Conservation (phyloP, 2,797 vertebrate genomes). For the Denticeps clupeoides region DNA sequence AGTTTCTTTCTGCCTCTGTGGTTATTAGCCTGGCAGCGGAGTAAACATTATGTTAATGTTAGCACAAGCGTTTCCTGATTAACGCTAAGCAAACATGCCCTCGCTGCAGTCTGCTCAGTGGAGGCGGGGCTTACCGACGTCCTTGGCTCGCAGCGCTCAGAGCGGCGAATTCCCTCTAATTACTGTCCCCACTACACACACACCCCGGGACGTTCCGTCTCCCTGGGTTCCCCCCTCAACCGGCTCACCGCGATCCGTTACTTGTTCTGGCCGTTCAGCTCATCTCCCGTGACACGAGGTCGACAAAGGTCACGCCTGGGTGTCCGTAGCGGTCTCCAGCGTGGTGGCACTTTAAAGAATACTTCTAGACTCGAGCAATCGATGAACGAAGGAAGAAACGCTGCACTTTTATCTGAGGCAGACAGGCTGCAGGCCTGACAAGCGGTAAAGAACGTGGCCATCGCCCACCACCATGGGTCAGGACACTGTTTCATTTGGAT, state of each 20-base stretch:
- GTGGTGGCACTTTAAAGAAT: no score
- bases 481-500: no score
- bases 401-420: no score
- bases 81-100: constrained; percentile 43
- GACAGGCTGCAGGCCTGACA: no score
- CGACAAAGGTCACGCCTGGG: no score
- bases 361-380: constrained; percentile 12
- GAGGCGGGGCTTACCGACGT: constrained; percentile 21
- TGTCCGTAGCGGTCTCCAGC: no score
- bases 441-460: no score
- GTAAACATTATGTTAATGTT: constrained; percentile 39
- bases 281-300: no score
- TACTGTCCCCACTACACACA: no score
- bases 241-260: no score
- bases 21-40: constrained; percentile 47
- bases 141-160: neutral
- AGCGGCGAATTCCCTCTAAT: constrained; percentile 30
- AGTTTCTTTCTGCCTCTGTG: constrained; percentile 51
- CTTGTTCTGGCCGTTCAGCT: no score
- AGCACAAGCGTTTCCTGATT: constrained; percentile 40
- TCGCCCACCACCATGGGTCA: no score
- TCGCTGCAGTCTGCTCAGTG: constrained; percentile 25
- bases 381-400: constrained; percentile 13
- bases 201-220: constrained; percentile 28
- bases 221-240: neutral